A percentile compares a stretch with the other conserved stretches of the same genome.
phyloP scores from a whole-genome alignment of 1,140 invertebrate species.

The Hyposmocoma kahamanoa region DNA sequence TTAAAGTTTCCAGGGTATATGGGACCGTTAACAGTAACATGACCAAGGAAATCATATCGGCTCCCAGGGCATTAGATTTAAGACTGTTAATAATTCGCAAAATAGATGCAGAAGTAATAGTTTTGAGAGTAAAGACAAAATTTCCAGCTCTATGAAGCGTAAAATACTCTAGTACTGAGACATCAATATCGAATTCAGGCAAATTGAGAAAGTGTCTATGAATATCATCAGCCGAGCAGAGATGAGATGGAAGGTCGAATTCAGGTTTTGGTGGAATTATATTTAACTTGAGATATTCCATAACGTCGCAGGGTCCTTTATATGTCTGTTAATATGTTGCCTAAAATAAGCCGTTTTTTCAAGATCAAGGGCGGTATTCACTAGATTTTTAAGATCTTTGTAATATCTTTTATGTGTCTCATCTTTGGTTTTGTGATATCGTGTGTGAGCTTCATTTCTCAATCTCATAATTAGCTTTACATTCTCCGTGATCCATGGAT shows the following conservation, averaged over 20 bases:
- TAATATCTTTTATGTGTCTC: slow-evolving; percentile 3
- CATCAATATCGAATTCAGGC: neutral
- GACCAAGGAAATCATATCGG: neutral
- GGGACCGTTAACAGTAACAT: slow-evolving; percentile 1
- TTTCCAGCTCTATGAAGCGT: neutral
- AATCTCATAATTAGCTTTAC: slow-evolving; percentile 7
- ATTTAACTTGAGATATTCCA: slow-evolving; percentile 7
- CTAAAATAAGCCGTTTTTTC: slow-evolving; percentile 10
- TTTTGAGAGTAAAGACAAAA: neutral
- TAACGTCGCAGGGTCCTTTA: neutral
- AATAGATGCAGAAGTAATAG: neutral
- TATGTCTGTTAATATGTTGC: slow-evolving; percentile 4
- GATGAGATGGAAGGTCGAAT: neutral
- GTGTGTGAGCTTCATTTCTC: slow-evolving; percentile 2
- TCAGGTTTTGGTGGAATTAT: neutral
- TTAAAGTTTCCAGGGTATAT: neutral
- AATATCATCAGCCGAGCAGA: neutral
- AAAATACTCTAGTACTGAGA: neutral
- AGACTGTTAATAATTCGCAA: neutral
- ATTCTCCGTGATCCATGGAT: slow-evolving; percentile 1
- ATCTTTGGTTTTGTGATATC: neutral
- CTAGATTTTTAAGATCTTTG: neutral
- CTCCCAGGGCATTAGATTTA: neutral
- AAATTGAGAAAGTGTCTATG: slow-evolving; percentile 3
- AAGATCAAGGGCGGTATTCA: neutral